Base-by-base conservation (phyloP, 1,140 invertebrate genomes). In the Trichonephila clavipes region DNA sequence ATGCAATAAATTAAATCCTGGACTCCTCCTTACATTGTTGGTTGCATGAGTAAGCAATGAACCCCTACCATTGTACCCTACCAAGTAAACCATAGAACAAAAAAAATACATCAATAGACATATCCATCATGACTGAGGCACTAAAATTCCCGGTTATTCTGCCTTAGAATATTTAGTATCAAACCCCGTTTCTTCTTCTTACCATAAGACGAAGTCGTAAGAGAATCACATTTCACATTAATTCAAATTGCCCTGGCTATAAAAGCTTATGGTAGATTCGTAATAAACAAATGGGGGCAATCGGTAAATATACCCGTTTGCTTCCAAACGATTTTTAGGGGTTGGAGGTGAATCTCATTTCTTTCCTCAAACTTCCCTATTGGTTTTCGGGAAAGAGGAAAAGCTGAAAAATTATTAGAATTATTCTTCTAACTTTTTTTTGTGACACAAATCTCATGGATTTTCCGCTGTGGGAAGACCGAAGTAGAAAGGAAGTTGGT, bases 1-100 rank as follows among this genome's bases (percentile, higher is more conserved):
- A 82, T 34, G 51, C 85, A 61, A 87, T 87, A 87, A 61, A 87
- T 87, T 87, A 87, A 59, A 61, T 28, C 34, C n/a, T 7, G 66
- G n/a, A 14, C 58, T 34, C 51, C 24, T 62, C 19, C 59, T 12
- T 61, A n/a, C 44, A 62, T 87, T 59, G 51, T 28, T 3, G 28
- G 8, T 14, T 51, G 85, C 85, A 62, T 87, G 85, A 87, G 24
- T 87, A 62, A 28, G 44, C 85, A 87, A 87, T 87, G 51, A 87
- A 28, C 81, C 81, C 3, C 18, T 10, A 28, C 10, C 51, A 51
- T 28, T 21, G 82, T 64, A 59, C 59, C 64, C 59, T 16, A 19
- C 12, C 51, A 28, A 66, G 64, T 66, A 64, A 62, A 88, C n/a
- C 2, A 28, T 8, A 10, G 2, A 40, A 88, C 24, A 51, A 2